These are phyloP conservation scores for Physeter macrocephalus DNA, from an alignment of 2,113 vertebrate species.

Conservation along the genomic window DNA sequence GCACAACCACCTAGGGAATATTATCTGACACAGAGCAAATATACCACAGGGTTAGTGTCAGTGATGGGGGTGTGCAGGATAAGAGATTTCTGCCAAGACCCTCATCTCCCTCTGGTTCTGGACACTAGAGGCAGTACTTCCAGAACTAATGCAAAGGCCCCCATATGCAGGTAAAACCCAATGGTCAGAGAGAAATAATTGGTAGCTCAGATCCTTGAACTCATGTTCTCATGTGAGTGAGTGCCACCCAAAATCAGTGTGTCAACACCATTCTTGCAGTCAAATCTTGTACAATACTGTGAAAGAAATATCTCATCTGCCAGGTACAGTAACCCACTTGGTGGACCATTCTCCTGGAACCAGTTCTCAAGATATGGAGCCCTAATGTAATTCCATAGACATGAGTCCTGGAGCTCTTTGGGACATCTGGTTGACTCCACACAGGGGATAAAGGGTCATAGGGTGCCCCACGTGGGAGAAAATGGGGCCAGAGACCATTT, in stretches of 20 bases:
- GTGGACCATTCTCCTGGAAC: neutral
- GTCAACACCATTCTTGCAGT: neutral
- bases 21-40: neutral
- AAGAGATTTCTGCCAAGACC: neutral
- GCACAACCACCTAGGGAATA: no score
- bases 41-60: accelerated
- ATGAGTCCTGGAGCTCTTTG: no score
- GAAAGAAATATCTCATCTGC: neutral
- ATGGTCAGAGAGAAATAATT: neutral
- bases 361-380: neutral
- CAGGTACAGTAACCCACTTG: neutral
- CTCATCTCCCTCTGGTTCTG: neutral
- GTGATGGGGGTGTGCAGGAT: no score
- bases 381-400: neutral
- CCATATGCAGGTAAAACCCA: neutral
- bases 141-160: no score
- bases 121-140: neutral
- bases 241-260: neutral
- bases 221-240: neutral
- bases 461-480: neutral
- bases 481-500: no score
- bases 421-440: neutral
- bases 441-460: no score
- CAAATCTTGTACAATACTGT: accelerated
- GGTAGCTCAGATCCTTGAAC: neutral